A percentile compares a stretch with the other conserved stretches of the same genome.
These are phyloP conservation scores for Gryllus longicercus DNA, from an alignment of 2,888 invertebrate species.

Conservation along the genomic window DNA sequence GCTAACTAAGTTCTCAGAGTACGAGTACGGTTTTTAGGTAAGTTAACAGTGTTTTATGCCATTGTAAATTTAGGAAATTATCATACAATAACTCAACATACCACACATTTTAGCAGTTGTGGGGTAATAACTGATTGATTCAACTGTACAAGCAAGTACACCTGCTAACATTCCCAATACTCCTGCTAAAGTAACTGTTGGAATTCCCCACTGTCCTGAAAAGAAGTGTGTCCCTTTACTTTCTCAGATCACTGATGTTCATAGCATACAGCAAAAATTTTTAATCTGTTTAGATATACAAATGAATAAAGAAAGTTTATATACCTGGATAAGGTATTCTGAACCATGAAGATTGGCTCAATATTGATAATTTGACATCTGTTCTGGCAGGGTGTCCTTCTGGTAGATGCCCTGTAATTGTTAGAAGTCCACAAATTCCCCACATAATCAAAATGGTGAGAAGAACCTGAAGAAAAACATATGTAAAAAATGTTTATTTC, in stretches of 20 bases:
- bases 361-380: conserved; percentile 65
- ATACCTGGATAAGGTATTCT: conserved; percentile 73
- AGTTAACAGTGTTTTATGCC: too few species aligned
- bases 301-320: not conserved
- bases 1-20: not conserved
- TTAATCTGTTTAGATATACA: not conserved
- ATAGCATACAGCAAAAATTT: not conserved
- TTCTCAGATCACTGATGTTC: not conserved
- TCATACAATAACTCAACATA: conserved; percentile 42
- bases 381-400: conserved; percentile 68
- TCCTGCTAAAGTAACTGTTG: conserved; percentile 65
- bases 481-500: too few species aligned
- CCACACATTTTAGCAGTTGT: conserved; percentile 82
- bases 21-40: too few species aligned
- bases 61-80: not conserved
- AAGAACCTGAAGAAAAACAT: conserved; percentile 57
- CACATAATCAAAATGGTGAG: conserved; percentile 74
- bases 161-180: conserved; percentile 76
- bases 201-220: conserved; percentile 71
- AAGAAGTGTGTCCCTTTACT: not conserved
- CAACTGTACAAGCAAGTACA: conserved; percentile 73
- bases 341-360: conserved; percentile 75
- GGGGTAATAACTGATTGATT: conserved; percentile 85
- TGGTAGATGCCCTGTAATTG: conserved; percentile 60
- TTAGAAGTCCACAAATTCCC: conserved; percentile 68